A percentile compares a stretch with the other conserved stretches of the same genome.
Conservation (phyloP, 2,113 vertebrate genomes). For the Rhodinocichla rosea region DNA sequence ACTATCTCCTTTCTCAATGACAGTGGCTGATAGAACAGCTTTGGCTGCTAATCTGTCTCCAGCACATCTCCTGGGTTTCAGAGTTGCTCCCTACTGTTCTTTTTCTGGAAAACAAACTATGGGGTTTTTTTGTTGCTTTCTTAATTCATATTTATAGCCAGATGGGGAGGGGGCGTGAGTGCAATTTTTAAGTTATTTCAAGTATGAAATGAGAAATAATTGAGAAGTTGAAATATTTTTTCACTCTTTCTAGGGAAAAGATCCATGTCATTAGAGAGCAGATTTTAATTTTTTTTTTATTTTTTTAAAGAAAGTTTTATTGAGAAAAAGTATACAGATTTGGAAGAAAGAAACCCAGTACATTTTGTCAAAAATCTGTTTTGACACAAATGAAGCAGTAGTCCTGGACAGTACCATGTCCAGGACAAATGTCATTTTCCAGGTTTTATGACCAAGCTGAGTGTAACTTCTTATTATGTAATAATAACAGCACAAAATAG, state of each 20-base stretch:
- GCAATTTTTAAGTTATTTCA: not conserved
- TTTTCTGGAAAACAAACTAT: not conserved
- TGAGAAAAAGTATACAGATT: not conserved
- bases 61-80: not conserved
- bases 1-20: not conserved
- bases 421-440: not conserved
- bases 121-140: not conserved
- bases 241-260: not conserved
- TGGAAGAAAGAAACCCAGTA: rapidly evolving
- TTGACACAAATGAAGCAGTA: not conserved
- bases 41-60: rapidly evolving
- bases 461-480: not conserved
- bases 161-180: not conserved
- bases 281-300: not conserved
- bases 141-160: not conserved
- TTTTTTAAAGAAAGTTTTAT: not conserved
- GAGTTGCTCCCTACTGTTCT: not conserved
- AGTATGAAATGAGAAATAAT: not conserved
- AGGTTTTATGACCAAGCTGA: not conserved
- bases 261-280: not conserved
- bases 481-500: not conserved
- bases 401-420: not conserved
- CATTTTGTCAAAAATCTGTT: not conserved
- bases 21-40: too few species aligned
- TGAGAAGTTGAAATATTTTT: not conserved